A percentile compares a stretch with the other conserved stretches of the same genome.
Conservation (phyloP, 2,113 vertebrate species). For the Neoarius graeffei region DNA sequence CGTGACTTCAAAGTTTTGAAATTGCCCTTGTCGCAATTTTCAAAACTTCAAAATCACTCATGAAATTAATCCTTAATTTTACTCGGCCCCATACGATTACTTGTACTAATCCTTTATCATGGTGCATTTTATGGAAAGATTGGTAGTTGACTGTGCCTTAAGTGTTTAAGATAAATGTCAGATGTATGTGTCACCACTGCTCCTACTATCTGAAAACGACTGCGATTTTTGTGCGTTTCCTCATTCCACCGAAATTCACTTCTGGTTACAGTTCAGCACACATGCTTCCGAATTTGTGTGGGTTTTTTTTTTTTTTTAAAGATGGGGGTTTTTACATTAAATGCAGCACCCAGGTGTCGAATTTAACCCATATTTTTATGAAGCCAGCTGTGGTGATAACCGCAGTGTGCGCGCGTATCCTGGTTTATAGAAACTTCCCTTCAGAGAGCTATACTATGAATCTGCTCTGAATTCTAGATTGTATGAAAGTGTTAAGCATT, state of each 20-base stretch:
- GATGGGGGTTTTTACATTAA: not conserved
- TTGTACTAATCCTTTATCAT: not conserved
- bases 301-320: too few relatives aligned
- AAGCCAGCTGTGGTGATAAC: not conserved
- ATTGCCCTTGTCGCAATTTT: too few relatives aligned
- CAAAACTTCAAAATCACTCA: too few relatives aligned
- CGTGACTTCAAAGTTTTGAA: too few relatives aligned
- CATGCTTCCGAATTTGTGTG: not conserved
- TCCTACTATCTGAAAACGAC: not conserved
- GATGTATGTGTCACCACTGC: not conserved
- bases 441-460: too few relatives aligned
- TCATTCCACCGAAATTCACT: not conserved
- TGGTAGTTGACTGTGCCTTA: not conserved
- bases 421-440: too few relatives aligned
- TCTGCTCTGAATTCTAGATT: too few relatives aligned
- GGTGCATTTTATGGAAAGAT: not conserved
- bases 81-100: not conserved
- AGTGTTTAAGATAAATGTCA: not conserved
- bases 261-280: not conserved
- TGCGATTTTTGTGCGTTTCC: not conserved
- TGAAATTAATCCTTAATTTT: not conserved
- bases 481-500: too few relatives aligned
- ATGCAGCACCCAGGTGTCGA: not conserved
- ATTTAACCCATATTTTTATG: not conserved
- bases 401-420: too few relatives aligned